Percentiles rank a stretch among this genome's conserved stretches.
Conservation (phyloP, 2,113 vertebrate genomes). For the Ameiurus melas region DNA sequence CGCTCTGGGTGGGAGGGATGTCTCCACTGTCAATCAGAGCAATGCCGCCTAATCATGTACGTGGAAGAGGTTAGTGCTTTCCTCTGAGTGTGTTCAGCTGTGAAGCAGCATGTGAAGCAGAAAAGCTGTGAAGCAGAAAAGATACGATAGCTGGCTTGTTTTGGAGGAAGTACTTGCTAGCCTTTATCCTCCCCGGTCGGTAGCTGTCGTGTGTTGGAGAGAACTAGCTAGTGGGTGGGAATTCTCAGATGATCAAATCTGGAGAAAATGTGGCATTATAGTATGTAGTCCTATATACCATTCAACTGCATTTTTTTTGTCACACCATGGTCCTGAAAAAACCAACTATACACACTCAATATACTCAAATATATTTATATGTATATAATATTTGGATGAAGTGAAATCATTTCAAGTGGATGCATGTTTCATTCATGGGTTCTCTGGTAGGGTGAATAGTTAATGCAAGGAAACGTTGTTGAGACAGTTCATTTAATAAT, state of each 20-base stretch:
- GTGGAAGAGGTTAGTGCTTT: not conserved
- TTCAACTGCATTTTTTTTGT: not conserved
- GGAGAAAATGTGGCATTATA: not conserved
- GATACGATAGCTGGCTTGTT: not conserved
- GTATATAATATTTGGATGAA: not conserved
- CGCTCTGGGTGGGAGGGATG: not conserved
- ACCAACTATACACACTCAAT: not conserved
- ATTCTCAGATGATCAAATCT: not conserved
- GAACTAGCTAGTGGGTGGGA: not conserved
- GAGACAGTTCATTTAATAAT: not conserved
- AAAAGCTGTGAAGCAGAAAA: not conserved
- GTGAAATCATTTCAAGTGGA: not conserved
- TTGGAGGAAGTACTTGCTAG: not conserved
- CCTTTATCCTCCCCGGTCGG: not conserved
- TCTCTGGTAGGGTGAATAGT: constrained; percentile 2
- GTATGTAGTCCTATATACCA: not conserved
- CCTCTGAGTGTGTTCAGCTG: not conserved
- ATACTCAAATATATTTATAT: too few relatives aligned
- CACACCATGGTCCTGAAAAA: not conserved
- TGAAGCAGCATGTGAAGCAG: not conserved
- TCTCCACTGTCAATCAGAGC: not conserved
- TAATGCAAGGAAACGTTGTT: not conserved
- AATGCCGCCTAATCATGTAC: not conserved
- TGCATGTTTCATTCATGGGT: not conserved
- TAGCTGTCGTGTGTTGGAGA: not conserved